Conservation (phyloP, 2,113 vertebrate genomes). For the Tragelaphus strepsiceros region DNA sequence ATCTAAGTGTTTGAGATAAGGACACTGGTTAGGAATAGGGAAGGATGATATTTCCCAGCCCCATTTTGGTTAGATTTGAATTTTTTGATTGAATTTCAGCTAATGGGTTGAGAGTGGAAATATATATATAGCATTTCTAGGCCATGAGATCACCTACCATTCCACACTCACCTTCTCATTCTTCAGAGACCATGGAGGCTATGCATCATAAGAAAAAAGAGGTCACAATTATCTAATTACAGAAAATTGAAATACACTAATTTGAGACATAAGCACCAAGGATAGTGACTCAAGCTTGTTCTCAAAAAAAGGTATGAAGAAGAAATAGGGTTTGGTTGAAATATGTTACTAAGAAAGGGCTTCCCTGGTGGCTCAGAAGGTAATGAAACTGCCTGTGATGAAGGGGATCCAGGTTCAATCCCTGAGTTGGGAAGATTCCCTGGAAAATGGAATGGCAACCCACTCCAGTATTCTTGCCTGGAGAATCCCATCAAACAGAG, state of each 20-base stretch:
- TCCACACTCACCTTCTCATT: fast-evolving
- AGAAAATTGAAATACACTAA: neutral
- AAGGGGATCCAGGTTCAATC: neutral
- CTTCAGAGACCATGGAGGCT: neutral
- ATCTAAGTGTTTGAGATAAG: neutral
- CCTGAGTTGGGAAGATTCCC: neutral
- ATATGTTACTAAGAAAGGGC: neutral
- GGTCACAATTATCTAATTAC: neutral
- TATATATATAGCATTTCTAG: neutral
- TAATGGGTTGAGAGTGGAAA: neutral
- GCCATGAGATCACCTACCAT: too few relatives aligned
- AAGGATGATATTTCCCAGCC: neutral
- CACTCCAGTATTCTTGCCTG: neutral
- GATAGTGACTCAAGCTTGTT: neutral
- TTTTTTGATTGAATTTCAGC: neutral
- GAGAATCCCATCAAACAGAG: neutral
- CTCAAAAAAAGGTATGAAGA: neutral
- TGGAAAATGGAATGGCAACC: neutral
- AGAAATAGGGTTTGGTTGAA: neutral
- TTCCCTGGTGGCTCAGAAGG: neutral
- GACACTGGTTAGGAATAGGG: neutral
- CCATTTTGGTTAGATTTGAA: neutral
- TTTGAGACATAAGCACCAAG: neutral
- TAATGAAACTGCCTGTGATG: neutral
- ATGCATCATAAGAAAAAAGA: neutral